Evolutionary conservation across 2,113 vertebrate species (phyloP), one percentile per base, ranked within the genome.

Genomic region (Podarcis cretensis): DNA sequence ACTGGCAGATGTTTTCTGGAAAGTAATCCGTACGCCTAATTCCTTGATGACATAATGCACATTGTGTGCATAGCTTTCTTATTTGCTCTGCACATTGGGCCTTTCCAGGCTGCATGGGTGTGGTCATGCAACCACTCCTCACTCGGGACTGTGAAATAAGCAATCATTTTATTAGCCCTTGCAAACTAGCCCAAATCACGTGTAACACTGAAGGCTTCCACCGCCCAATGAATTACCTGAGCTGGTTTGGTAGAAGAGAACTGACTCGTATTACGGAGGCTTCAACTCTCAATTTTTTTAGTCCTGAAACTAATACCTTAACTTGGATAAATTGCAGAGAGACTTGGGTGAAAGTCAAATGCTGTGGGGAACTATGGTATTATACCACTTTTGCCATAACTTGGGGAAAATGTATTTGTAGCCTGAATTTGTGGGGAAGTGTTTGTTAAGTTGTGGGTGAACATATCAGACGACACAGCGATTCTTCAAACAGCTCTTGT

Each of bases 311-410:
- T 43, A 57, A 1, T 14, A 32, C 48, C 14, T 82, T 78, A 0
- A 63, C 35, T 91, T 14, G 21, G 43, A 91, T 83, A 86, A 89
- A 13, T 68, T 84, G 68, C 5, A 2, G 68, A 92, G 48, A 54
- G 48, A 54, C 2, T 54, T 12, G 48, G 48, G 48, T 87, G 83
- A 78, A 69, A 8, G 0, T 84, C 59, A 71, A 59, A 4, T 32
- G 75, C 83, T 76, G 48, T 20, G n/a, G 63, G 23, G 16, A 12
- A 27, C n/a, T 82, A 10, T 68, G 66, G 0, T 81, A 12, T 77
- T 81, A 43, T 81, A 73, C 54, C 9, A 25, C 32, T 87, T 18
- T 86, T 75, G 43, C 35, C 75, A 71, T 69, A 43, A 30, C 27
- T 89, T 65, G 48, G 74, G 73, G 23, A 40, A n/a, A 32, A 4